Percentiles rank a stretch among this genome's conserved stretches.
These are phyloP conservation scores for Himalopsyche kuldschensis DNA, from an alignment of 2,888 invertebrate genomes.

Conservation along the genomic window DNA sequence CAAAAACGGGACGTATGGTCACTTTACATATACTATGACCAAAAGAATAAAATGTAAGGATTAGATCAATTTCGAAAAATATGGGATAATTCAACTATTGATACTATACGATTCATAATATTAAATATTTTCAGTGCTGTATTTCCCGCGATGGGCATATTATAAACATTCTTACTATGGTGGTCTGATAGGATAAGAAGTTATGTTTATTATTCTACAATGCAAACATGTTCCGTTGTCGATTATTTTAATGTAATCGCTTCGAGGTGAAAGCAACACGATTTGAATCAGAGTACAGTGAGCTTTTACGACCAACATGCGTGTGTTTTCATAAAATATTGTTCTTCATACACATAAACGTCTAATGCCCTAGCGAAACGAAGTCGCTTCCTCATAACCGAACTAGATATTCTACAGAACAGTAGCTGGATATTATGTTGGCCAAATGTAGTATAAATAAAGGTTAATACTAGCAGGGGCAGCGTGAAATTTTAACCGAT, in stretches of 20 bases:
- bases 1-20: no score
- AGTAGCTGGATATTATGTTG: background rate
- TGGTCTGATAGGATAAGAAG: background rate
- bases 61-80: no score
- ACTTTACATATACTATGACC: no score
- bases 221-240: background rate
- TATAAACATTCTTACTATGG: background rate
- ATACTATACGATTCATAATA: no score
- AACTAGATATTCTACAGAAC: background rate
- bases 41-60: no score
- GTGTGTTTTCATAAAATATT: background rate
- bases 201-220: background rate
- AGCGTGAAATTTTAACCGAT: background rate
- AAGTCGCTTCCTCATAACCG: background rate
- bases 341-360: background rate
- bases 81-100: no score
- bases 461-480: background rate
- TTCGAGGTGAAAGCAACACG: background rate
- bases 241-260: background rate
- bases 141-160: no score
- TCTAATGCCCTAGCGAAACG: background rate
- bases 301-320: background rate
- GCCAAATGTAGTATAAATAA: background rate
- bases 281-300: background rate
- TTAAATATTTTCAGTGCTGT: no score